phyloP scores from a whole-genome alignment of 2,113 vertebrate genomes.

The Cyphomyrus discorhynchus region DNA sequence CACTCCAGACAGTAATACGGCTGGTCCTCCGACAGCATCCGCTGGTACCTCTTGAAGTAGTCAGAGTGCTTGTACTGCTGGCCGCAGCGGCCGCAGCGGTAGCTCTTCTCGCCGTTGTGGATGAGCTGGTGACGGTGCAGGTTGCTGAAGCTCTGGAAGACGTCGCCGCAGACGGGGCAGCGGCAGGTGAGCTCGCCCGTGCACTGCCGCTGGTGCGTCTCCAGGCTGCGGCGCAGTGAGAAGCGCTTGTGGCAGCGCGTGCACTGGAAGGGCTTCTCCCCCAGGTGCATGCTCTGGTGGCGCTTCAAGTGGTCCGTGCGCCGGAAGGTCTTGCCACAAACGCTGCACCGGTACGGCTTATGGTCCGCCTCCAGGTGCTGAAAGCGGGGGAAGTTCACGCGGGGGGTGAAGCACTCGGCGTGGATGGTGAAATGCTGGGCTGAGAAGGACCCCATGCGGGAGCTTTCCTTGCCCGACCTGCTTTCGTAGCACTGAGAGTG shows the following conservation, averaged over 20 bases:
- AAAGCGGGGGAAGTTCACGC: conserved; percentile 5
- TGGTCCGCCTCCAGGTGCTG: conserved; percentile 8
- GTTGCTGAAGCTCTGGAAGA: conserved; percentile 20
- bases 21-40: conserved; percentile 10
- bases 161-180: conserved; percentile 21
- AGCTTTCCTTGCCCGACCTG: neutral
- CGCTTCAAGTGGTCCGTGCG: conserved; percentile 15
- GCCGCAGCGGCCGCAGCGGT: conserved; percentile 16
- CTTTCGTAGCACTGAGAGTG: neutral
- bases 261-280: conserved; percentile 23
- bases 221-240: conserved; percentile 19
- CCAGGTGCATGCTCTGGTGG: conserved; percentile 18
- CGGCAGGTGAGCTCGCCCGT: conserved; percentile 10
- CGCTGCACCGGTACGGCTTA: conserved; percentile 11
- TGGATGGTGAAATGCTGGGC: conserved; percentile 19
- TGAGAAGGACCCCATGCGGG: neutral
- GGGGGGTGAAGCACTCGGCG: conserved; percentile 13
- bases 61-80: conserved; percentile 16
- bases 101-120: conserved; percentile 18
- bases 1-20: conserved; percentile 15
- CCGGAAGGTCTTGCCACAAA: conserved; percentile 15
- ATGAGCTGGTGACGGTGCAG: conserved; percentile 20
- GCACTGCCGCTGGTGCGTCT: conserved; percentile 13
- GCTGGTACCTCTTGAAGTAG: conserved; percentile 15
- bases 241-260: conserved; percentile 19